Percentiles rank a stretch among this genome's conserved stretches.
These are phyloP conservation scores for Portevinia maculata DNA, from an alignment of 2,888 invertebrate genomes.

Conservation along the genomic window DNA sequence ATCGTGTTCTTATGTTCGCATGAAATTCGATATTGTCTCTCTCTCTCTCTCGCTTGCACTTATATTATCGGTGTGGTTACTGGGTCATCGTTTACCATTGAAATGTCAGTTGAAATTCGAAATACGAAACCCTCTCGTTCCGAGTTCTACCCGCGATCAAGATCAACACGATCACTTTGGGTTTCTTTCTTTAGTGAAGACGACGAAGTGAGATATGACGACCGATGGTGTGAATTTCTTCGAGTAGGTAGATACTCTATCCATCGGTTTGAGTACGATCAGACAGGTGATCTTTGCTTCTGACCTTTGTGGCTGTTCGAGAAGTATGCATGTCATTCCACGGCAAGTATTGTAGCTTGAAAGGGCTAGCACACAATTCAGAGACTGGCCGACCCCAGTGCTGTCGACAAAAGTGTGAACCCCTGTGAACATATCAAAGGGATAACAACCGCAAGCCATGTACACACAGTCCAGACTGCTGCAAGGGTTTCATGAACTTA, in stretches of 20 bases:
- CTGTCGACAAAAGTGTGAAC: constrained; percentile 8
- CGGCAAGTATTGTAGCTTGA: constrained; percentile 4
- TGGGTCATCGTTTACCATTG: constrained; percentile 67
- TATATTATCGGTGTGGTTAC: constrained; percentile 46
- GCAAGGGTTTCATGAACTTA: constrained; percentile 57
- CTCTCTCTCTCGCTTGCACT: constrained; percentile 21
- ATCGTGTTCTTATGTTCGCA: constrained; percentile 47
- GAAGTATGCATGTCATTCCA: constrained; percentile 50
- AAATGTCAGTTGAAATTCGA: constrained; percentile 64
- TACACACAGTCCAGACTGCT: not conserved
- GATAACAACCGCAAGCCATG: constrained; percentile 21
- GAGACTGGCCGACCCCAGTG: constrained; percentile 14
- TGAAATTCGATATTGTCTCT: constrained; percentile 49
- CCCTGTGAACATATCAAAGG: constrained; percentile 17
- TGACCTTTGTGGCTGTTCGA: constrained; percentile 55
- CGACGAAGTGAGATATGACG: constrained; percentile 10
- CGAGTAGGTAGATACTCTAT: not conserved
- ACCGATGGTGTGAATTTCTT: constrained; percentile 8
- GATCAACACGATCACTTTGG: constrained; percentile 10
- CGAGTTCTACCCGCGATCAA: constrained; percentile 10
- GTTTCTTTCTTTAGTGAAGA: constrained; percentile 41
- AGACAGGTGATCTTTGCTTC: constrained; percentile 50
- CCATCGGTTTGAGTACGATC: constrained; percentile 48
- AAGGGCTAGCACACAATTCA: constrained; percentile 3
- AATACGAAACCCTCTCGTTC: constrained; percentile 32